Evolutionary conservation across 2,888 invertebrate genomes (phyloP), one percentile per base, ranked within the genome.

Genomic region (Tupiocoris notatus): DNA sequence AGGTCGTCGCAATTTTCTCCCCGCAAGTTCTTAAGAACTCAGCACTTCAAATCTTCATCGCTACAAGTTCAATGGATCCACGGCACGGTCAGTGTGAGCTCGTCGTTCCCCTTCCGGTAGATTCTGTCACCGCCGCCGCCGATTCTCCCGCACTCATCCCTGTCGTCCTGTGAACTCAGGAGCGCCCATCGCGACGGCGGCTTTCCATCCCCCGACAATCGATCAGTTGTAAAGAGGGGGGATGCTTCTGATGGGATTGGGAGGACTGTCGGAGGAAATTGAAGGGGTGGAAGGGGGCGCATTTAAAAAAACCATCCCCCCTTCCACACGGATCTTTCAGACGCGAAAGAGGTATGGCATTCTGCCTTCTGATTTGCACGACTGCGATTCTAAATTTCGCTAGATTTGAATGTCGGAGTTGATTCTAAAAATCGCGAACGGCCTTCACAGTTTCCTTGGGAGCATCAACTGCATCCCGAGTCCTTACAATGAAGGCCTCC

Each of bases 151-250:
- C 12, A 7, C 12, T 39, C 39, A 3, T 7, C 39, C 39, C 39
- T 39, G 39, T 12, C 68, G 17, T 20, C n/a, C 58, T 7, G 7
- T 39, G 68, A 21, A 21, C 68, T 68, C 68, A 23, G 58, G 22
- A n/a, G 9, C 22, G 22, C 17, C 58, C 21, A 6, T n/a, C 3
- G 6, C 59, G 59, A 59, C 59, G 17, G 3, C n/a, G 17, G 20
- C 59, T 20, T 20, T 59, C 20, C 59, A 59, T 59, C 59, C 20
- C 68, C n/a, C 73, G 73, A 73, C 73, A 73, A 73, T 73, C 73
- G 73, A 73, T 73, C 73, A 73, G 73, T 39, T 39, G 39, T 73
- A 62, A 73, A 73, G 73, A 73, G 73, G 58, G 24, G 63, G 20
- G 63, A 63, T 20, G 63, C 20, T 3, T 39, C 39, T 12, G 39